Evolutionary conservation across 53 echinoderm and acorn worm genomes (phyloP).

Genomic region (Crossaster papposus): DNA sequence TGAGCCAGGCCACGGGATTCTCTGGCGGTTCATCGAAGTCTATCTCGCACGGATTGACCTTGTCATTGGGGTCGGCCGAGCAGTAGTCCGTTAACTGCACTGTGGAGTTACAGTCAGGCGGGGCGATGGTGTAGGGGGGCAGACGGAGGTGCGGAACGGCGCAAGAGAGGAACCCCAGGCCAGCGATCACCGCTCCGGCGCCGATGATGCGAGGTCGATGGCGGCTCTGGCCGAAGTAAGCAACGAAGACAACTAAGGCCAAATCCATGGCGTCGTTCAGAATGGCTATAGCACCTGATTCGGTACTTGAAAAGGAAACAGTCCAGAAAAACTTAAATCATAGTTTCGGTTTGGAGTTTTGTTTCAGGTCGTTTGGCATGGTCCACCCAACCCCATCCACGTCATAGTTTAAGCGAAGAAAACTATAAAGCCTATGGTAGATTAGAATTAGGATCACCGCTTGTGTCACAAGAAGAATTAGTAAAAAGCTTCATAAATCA

Average conservation of each 20-base stretch:
- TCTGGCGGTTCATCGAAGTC: background rate
- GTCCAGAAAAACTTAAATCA: too few species aligned
- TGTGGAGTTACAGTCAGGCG: slow-evolving; percentile 9
- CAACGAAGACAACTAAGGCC: slow-evolving; percentile 57
- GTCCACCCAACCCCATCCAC: background rate
- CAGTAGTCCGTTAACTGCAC: background rate
- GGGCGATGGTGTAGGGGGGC: slow-evolving; percentile 3
- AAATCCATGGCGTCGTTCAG: slow-evolving; percentile 57
- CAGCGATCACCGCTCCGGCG: slow-evolving; percentile 47
- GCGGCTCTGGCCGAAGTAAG: slow-evolving; percentile 71
- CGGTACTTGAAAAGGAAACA: slow-evolving; percentile 41
- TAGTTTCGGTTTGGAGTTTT: too few species aligned
- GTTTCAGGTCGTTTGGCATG: background rate
- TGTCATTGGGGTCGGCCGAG: background rate
- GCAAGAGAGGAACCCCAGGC: slow-evolving; percentile 63
- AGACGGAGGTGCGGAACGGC: slow-evolving; percentile 64
- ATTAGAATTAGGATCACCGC: too few species aligned
- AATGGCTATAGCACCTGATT: slow-evolving; percentile 58
- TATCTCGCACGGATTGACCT: background rate
- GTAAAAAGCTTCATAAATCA: too few species aligned
- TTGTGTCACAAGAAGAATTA: too few species aligned
- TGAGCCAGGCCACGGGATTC: slow-evolving; percentile 58
- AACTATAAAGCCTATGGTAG: too few species aligned
- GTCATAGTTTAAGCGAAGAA: too few species aligned
- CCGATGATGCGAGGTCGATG: slow-evolving; percentile 70